Evolutionary conservation across 2,888 invertebrate genomes (phyloP).

Genomic region (Galerucella pusilla): DNA sequence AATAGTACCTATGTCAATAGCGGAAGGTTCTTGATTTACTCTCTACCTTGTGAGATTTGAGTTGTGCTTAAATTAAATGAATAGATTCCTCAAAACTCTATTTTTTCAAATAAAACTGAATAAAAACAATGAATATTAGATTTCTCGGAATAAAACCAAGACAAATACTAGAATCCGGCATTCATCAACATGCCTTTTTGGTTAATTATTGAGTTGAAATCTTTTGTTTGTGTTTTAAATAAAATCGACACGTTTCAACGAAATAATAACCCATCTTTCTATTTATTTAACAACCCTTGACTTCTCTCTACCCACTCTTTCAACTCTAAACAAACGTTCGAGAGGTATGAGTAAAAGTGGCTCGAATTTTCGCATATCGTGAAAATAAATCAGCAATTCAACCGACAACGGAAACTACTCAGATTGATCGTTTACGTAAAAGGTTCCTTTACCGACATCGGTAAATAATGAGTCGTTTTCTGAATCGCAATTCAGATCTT

Average conservation of each 20-base stretch:
- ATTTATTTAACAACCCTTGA: conserved; percentile 34
- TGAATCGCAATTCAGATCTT: conserved; percentile 50
- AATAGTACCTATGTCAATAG: too few relatives aligned
- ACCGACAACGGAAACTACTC: conserved; percentile 50
- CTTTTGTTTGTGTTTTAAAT: too few relatives aligned
- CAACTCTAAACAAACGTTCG: conserved; percentile 22
- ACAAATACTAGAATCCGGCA: too few relatives aligned
- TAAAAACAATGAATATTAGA: too few relatives aligned
- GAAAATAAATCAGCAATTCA: conserved; percentile 57
- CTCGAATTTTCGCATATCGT: conserved; percentile 47
- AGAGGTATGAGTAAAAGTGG: conserved; percentile 39
- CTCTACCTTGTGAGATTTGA: too few relatives aligned
- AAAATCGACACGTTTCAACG: background rate
- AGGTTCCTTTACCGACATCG: conserved; percentile 51
- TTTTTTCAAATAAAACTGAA: too few relatives aligned
- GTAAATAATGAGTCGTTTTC: conserved; percentile 53
- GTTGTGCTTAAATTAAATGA: too few relatives aligned
- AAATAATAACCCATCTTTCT: background rate
- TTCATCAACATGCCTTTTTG: too few relatives aligned
- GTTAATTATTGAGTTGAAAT: too few relatives aligned
- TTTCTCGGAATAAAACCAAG: too few relatives aligned
- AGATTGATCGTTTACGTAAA: conserved; percentile 56
- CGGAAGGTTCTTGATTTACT: too few relatives aligned
- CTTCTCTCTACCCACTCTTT: conserved; percentile 5
- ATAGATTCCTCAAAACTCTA: too few relatives aligned